Evolutionary conservation across 2,113 vertebrate species (phyloP).

Genomic region (Orthonyx spaldingii): DNA sequence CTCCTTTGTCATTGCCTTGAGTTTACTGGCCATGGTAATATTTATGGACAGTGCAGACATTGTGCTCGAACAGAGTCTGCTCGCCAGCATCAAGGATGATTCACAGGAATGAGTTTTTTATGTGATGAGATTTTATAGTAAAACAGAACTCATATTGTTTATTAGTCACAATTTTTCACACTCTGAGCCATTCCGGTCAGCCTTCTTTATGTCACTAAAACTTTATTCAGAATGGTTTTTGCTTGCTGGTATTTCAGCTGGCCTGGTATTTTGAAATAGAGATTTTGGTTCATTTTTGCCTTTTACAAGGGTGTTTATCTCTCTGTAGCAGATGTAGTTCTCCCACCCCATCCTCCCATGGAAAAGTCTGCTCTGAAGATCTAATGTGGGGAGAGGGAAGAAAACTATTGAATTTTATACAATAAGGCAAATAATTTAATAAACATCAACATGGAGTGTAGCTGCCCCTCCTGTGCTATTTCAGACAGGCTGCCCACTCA

Average conservation of each 20-base stretch:
- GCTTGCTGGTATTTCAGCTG: background rate
- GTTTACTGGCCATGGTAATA: conserved; percentile 43
- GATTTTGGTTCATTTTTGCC: background rate
- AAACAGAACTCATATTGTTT: conserved; percentile 42
- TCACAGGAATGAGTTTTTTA: background rate
- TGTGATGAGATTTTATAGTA: conserved; percentile 31
- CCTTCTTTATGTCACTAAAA: background rate
- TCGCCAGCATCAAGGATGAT: background rate
- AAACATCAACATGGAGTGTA: rapidly evolving
- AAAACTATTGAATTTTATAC: background rate
- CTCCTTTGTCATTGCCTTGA: background rate
- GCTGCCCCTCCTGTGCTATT: rapidly evolving
- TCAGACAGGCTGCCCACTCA: background rate
- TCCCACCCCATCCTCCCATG: background rate
- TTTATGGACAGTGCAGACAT: conserved; percentile 12
- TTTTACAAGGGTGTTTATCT: background rate
- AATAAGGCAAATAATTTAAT: background rate
- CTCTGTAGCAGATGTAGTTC: background rate
- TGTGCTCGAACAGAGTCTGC: background rate
- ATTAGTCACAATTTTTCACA: conserved; percentile 28
- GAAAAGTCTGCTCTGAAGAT: background rate
- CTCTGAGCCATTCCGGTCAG: background rate
- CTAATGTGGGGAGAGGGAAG: background rate
- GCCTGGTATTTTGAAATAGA: background rate
- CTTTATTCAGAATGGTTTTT: background rate